These are phyloP conservation scores for Lucinisca nassula DNA, from an alignment of 2,888 invertebrate species.

Conservation along the genomic window DNA sequence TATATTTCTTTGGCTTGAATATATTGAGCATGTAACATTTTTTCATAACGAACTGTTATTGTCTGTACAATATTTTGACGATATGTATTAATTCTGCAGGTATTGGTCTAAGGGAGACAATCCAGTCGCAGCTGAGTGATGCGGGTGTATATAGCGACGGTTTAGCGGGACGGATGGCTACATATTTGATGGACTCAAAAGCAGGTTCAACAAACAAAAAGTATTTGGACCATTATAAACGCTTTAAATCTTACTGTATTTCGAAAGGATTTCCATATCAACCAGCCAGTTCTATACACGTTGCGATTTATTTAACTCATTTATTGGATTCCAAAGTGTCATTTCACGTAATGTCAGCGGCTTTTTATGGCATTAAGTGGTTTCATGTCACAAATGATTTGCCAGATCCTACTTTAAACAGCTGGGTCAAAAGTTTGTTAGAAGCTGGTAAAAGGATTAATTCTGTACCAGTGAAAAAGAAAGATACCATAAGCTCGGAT, in stretches of 20 bases:
- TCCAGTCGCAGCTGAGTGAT: not conserved
- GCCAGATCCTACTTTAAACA: conserved; percentile 39
- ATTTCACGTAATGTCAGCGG: conserved; percentile 15
- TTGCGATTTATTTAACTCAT: conserved; percentile 41
- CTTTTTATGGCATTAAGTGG: conserved; percentile 56
- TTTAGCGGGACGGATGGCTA: conserved; percentile 5
- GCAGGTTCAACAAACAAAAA: conserved; percentile 30
- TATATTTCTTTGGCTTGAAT: too few relatives aligned
- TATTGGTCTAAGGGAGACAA: conserved; percentile 13
- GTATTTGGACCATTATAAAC: conserved; percentile 25
- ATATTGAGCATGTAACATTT: too few relatives aligned
- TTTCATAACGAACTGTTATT: not conserved
- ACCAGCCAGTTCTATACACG: conserved; percentile 34
- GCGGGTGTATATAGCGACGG: not conserved
- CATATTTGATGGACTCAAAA: conserved; percentile 25
- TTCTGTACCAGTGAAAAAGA: conserved; percentile 42
- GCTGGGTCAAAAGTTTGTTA: conserved; percentile 19
- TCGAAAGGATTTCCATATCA: conserved; percentile 7
- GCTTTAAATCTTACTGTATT: conserved; percentile 27
- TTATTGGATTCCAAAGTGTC: conserved; percentile 32
- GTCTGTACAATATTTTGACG: not conserved
- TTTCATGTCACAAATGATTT: conserved; percentile 23
- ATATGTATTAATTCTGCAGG: conserved; percentile 14
- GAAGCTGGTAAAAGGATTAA: conserved; percentile 41
- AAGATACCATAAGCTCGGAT: conserved; percentile 35